phyloP scores from a whole-genome alignment of 2,888 invertebrate species.

The Agonopterix alstromeriana region DNA sequence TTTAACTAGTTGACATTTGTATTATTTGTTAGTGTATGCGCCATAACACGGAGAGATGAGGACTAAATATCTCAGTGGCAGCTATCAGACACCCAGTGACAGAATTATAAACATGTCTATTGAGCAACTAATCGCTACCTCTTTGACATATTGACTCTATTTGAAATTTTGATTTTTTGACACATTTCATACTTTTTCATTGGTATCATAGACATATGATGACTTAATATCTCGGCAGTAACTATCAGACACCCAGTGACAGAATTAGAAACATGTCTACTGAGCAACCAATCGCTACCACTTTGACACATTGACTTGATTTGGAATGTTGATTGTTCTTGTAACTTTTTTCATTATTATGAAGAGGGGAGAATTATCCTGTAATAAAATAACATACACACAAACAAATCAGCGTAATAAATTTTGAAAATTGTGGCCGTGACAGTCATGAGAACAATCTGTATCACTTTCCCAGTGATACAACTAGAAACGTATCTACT shows the following conservation, averaged over 20 bases:
- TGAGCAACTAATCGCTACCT: constrained; percentile 5
- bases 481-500: no score
- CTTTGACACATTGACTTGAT: no score
- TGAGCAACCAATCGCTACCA: constrained; percentile 9
- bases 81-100: constrained; percentile 5
- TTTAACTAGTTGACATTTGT: no score
- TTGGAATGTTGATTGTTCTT: no score
- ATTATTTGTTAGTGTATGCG: no score
- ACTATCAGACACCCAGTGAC: constrained; percentile 5
- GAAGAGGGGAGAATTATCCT: not conserved
- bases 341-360: not conserved
- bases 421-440: no score
- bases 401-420: no score
- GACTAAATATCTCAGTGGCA: not conserved
- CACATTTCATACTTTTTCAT: not conserved
- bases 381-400: no score
- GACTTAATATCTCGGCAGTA: not conserved
- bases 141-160: not conserved
- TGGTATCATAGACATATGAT: not conserved
- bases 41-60: no score
- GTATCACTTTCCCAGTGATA: no score
- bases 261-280: constrained; percentile 3
- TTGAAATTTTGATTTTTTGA: no score
- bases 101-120: constrained; percentile 3
- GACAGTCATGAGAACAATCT: no score